A percentile compares a stretch with the other conserved stretches of the same genome.
These are phyloP conservation scores for Monomorium pharaonis DNA, from an alignment of 1,140 invertebrate species.

Conservation along the genomic window DNA sequence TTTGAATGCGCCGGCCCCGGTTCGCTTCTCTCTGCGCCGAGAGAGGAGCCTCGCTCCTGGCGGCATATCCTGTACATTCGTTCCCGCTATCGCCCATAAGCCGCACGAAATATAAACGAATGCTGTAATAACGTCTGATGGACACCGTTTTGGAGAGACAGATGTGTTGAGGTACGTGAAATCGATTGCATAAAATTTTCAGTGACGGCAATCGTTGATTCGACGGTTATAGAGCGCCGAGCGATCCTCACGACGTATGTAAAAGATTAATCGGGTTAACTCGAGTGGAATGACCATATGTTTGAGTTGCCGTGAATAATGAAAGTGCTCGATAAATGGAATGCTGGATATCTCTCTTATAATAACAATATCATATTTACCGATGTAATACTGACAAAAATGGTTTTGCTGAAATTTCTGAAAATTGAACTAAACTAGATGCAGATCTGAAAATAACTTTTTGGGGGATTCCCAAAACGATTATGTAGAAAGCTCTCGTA, in stretches of 20 bases:
- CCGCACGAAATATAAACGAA: conserved; percentile 20
- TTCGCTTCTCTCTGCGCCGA: neutral
- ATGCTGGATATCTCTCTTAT: neutral
- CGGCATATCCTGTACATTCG: conserved; percentile 37
- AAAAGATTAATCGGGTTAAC: neutral
- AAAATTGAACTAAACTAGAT: too few relatives aligned
- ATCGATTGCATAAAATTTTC: conserved; percentile 12
- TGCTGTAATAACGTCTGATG: conserved; percentile 16
- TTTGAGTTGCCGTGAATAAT: conserved; percentile 17
- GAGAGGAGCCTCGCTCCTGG: conserved; percentile 17
- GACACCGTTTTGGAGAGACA: neutral
- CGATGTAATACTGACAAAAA: too few relatives aligned
- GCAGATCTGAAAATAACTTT: too few relatives aligned
- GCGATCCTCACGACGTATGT: neutral
- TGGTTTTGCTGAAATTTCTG: too few relatives aligned
- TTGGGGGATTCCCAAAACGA: too few relatives aligned
- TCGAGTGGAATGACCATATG: neutral
- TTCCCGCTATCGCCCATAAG: conserved; percentile 25
- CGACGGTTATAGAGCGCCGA: neutral
- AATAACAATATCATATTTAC: neutral
- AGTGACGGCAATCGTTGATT: neutral
- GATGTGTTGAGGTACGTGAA: neutral
- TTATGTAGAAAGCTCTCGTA: too few relatives aligned
- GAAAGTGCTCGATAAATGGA: neutral
- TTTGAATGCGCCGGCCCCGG: conserved; percentile 62